Conservation (phyloP, 1,140 invertebrate genomes). For the Grapholita molesta region DNA sequence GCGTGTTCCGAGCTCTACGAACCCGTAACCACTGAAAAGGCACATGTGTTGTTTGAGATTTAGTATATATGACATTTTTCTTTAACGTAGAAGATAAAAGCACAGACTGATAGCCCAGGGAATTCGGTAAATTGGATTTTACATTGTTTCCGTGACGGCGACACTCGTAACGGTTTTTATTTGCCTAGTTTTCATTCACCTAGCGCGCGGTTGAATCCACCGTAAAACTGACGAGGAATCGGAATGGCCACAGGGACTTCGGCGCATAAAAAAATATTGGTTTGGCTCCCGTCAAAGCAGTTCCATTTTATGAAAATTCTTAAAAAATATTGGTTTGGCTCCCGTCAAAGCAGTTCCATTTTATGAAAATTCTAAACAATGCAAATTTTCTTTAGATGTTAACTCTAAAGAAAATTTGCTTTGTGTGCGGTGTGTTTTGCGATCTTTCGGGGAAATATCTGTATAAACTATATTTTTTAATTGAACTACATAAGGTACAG, state of each 20-base stretch:
- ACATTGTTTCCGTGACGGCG: constrained; percentile 35
- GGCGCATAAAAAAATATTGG: neutral
- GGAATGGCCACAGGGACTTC: neutral
- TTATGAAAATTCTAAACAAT: neutral
- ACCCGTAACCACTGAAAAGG: constrained; percentile 25
- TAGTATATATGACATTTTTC: neutral
- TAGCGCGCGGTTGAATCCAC: constrained; percentile 34
- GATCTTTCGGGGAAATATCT: too few species aligned
- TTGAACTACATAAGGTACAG: too few species aligned
- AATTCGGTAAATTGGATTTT: constrained; percentile 40
- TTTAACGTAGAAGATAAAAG: neutral
- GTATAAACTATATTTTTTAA: too few species aligned
- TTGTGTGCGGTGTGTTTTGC: too few species aligned
- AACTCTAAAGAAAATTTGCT: too few species aligned
- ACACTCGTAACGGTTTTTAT: constrained; percentile 42
- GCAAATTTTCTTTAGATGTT: too few species aligned
- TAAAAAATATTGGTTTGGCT: neutral
- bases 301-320: neutral
- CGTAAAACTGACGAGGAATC: constrained; percentile 31
- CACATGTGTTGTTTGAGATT: neutral
- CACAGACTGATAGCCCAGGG: constrained; percentile 17
- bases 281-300: neutral
- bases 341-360: neutral
- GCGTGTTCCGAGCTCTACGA: constrained; percentile 12
- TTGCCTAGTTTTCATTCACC: constrained; percentile 20